Evolutionary conservation across 1,140 invertebrate species (phyloP).

Genomic region (Orchesella cincta): DNA sequence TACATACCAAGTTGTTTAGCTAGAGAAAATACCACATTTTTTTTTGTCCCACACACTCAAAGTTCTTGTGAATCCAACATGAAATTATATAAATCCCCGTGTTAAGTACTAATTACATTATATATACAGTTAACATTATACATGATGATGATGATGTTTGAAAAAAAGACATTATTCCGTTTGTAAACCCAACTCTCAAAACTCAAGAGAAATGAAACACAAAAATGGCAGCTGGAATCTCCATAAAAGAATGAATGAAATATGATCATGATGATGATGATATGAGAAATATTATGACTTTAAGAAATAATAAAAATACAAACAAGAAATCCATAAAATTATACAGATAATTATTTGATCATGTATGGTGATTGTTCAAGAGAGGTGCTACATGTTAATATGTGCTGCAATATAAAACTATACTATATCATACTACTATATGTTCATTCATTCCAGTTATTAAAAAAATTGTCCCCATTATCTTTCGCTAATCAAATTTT

Average conservation of each 20-base stretch:
- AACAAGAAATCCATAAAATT: neutral
- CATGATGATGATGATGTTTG: conserved; percentile 21
- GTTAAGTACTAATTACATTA: no score
- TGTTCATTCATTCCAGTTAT: neutral
- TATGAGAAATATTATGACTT: conserved; percentile 3
- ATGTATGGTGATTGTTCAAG: neutral
- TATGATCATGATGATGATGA: neutral
- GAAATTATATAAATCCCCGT: no score
- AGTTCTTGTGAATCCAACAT: no score
- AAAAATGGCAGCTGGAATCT: conserved; percentile 23
- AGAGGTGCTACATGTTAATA: neutral
- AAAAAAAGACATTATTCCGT: conserved; percentile 29
- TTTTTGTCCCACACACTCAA: no score
- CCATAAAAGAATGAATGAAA: conserved; percentile 20
- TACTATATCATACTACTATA: neutral
- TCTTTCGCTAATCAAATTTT: neutral
- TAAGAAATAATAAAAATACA: neutral
- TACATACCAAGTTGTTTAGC: neutral
- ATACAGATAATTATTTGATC: neutral
- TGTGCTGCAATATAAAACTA: neutral
- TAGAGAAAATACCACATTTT: no score
- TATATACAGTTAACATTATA: no score
- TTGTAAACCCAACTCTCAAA: conserved; percentile 17
- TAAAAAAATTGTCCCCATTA: neutral
- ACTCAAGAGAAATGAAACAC: conserved; percentile 1